Percentiles rank a stretch among this genome's conserved stretches.
Conservation (phyloP, 2,888 invertebrate genomes). For the Caradrina kadenii region DNA sequence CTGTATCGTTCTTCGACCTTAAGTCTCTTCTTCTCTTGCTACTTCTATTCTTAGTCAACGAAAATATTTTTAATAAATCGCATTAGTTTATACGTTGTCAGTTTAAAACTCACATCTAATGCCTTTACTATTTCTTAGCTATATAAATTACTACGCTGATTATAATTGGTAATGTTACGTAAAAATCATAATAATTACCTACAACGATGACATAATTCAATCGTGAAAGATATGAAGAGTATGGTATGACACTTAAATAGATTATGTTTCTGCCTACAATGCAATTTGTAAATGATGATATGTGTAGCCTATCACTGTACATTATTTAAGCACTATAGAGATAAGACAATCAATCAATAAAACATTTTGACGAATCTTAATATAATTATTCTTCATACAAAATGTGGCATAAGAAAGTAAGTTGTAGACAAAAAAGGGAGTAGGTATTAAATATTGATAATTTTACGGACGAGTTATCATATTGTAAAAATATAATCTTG, state of each 20-base stretch:
- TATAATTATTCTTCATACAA: neutral
- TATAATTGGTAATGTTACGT: constrained; percentile 5
- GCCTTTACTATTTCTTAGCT: too few species aligned
- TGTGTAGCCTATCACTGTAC: neutral
- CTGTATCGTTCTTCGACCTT: neutral
- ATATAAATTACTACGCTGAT: neutral
- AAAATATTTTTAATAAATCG: neutral
- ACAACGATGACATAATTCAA: constrained; percentile 13
- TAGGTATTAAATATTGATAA: neutral
- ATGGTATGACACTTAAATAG: neutral
- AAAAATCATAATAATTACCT: constrained; percentile 20
- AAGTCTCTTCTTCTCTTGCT: neutral
- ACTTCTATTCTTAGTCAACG: neutral
- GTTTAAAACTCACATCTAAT: too few species aligned
- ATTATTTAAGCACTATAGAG: neutral
- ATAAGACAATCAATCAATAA: constrained; percentile 5
- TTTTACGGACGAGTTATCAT: constrained; percentile 5
- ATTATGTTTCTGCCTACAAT: constrained; percentile 16
- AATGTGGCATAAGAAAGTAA: neutral
- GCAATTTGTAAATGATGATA: neutral
- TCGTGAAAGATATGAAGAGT: constrained; percentile 16
- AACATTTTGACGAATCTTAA: neutral
- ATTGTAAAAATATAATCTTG: constrained; percentile 12
- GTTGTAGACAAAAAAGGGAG: too few species aligned
- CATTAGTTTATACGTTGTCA: neutral